phyloP scores from a whole-genome alignment of 2,888 invertebrate genomes.

The Hirudinaria manillensis region DNA sequence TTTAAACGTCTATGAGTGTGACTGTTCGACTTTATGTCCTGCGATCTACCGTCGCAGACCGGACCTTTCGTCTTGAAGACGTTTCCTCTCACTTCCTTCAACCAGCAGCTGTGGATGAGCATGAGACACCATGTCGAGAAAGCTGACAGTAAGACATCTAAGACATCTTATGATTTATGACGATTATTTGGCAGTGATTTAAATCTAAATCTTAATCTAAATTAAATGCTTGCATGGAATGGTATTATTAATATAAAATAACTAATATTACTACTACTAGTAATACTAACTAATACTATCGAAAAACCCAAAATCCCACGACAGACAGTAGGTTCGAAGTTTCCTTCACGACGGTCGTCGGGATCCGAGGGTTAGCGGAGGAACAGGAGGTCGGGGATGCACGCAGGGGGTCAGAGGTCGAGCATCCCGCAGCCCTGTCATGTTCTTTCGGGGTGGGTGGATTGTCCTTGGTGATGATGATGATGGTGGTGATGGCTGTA shows the following conservation, averaged over 20 bases:
- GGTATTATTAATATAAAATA: too few relatives aligned
- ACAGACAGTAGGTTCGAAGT: slow-evolving; percentile 14
- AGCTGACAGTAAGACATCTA: slow-evolving; percentile 28
- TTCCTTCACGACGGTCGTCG: background rate
- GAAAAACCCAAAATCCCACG: too few relatives aligned
- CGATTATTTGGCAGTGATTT: slow-evolving; percentile 78
- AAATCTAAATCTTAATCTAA: slow-evolving; percentile 5
- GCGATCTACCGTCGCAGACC: slow-evolving; percentile 43
- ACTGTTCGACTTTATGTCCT: too few relatives aligned
- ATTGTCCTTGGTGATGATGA: background rate
- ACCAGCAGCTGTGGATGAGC: slow-evolving; percentile 87
- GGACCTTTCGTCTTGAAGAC: slow-evolving; percentile 80
- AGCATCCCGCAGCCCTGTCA: background rate
- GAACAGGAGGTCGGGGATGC: background rate
- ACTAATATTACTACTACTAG: too few relatives aligned
- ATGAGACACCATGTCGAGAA: slow-evolving; percentile 54
- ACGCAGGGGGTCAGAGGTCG: background rate
- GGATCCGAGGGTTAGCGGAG: background rate
- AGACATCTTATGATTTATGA: slow-evolving; percentile 73
- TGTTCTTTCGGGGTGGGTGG: background rate
- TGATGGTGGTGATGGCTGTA: too few relatives aligned
- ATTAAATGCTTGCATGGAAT: too few relatives aligned
- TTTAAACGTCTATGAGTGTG: too few relatives aligned
- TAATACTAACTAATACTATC: too few relatives aligned
- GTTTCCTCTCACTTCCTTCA: slow-evolving; percentile 77